These are phyloP conservation scores for Orgyia antiqua DNA, from an alignment of 2,888 invertebrate genomes.

Conservation along the genomic window DNA sequence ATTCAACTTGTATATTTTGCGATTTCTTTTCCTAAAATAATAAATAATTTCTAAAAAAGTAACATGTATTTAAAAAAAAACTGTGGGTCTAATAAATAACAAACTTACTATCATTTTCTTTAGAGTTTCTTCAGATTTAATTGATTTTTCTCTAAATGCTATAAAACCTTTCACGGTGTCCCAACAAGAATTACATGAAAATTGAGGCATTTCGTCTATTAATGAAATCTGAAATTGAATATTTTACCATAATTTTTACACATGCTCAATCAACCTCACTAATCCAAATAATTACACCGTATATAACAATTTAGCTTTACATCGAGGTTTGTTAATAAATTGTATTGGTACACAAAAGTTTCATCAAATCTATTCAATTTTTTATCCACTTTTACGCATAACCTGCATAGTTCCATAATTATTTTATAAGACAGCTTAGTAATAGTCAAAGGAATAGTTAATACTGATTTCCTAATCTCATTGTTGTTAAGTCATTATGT, in stretches of 20 bases:
- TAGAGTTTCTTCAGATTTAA: constrained; percentile 32
- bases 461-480: too few species aligned
- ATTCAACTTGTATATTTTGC: too few species aligned
- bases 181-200: constrained; percentile 37
- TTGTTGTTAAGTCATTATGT: too few species aligned
- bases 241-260: too few species aligned
- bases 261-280: not conserved
- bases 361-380: constrained; percentile 35
- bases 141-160: constrained; percentile 44
- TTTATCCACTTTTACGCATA: constrained; percentile 39
- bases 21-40: too few species aligned
- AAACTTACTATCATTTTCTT: constrained; percentile 16
- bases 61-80: too few species aligned
- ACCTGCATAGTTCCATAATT: constrained; percentile 49
- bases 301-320: constrained; percentile 28
- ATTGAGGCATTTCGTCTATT: constrained; percentile 43
- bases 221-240: constrained; percentile 33
- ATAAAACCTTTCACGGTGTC: constrained; percentile 34
- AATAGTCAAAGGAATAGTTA: too few species aligned
- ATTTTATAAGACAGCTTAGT: too few species aligned
- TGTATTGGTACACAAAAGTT: constrained; percentile 37
- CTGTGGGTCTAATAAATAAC: constrained; percentile 10
- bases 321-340: constrained; percentile 47
- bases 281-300: not conserved
- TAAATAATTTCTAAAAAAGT: too few species aligned